phyloP scores from a whole-genome alignment of 2,113 vertebrate genomes.

The Daphoenositta chrysoptera region DNA sequence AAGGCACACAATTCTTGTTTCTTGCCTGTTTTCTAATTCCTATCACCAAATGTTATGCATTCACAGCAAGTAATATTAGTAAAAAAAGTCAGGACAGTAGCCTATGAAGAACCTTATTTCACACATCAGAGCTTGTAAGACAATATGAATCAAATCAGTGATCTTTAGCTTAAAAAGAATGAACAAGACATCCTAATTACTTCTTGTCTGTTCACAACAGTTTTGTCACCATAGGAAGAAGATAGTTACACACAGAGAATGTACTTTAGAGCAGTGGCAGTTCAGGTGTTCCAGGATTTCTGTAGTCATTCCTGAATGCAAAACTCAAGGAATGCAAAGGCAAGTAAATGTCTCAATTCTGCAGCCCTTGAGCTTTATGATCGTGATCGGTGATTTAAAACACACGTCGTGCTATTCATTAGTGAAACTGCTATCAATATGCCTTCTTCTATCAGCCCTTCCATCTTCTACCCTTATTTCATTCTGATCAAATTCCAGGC shows the following conservation, averaged over 20 bases:
- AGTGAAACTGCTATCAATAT: background rate
- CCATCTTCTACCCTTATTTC: background rate
- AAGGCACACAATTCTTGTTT: background rate
- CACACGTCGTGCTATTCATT: background rate
- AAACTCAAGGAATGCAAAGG: background rate
- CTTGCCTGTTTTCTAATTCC: background rate
- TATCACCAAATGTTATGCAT: background rate
- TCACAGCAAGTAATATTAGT: background rate
- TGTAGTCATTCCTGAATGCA: background rate
- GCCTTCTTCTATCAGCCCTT: background rate
- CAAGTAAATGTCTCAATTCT: background rate
- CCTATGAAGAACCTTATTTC: slow-evolving; percentile 5
- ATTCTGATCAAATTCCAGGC: background rate
- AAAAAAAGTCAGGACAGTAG: background rate
- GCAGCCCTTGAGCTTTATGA: background rate
- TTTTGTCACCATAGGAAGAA: background rate
- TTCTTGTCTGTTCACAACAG: background rate
- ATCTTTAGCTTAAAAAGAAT: background rate
- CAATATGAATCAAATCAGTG: background rate
- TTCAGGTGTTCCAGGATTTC: background rate
- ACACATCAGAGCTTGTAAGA: slow-evolving; percentile 19
- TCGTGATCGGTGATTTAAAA: background rate
- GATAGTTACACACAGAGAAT: background rate
- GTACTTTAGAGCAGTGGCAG: background rate
- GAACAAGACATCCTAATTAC: background rate